Percentiles rank a stretch among this genome's conserved stretches.
These are phyloP conservation scores for Meganola albula DNA, from an alignment of 2,888 invertebrate genomes.

Conservation along the genomic window DNA sequence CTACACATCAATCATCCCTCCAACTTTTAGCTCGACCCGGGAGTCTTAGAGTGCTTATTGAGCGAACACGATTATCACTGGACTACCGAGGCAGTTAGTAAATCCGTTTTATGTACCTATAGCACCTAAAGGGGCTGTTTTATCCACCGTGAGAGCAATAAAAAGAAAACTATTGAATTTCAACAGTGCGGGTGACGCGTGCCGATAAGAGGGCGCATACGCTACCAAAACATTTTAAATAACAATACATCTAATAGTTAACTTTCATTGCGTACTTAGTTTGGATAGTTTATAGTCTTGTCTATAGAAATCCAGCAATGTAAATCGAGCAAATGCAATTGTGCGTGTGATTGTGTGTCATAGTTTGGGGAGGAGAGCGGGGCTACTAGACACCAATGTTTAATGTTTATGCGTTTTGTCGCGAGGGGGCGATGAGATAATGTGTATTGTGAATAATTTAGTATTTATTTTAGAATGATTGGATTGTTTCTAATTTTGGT, in stretches of 20 bases:
- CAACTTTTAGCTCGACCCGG: too few relatives aligned
- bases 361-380: constrained; percentile 12
- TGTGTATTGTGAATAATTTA: constrained; percentile 12
- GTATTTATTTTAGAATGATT: constrained; percentile 6
- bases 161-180: constrained; percentile 29
- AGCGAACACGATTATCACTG: too few relatives aligned
- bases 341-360: constrained; percentile 11
- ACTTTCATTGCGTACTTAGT: constrained; percentile 2
- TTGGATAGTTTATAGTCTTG: background rate
- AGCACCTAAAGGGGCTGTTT: too few relatives aligned
- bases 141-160: constrained; percentile 22
- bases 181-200: constrained; percentile 25
- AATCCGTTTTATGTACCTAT: too few relatives aligned
- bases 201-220: constrained; percentile 35
- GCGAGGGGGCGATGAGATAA: constrained; percentile 21
- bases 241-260: background rate
- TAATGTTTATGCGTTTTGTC: constrained; percentile 40
- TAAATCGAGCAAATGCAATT: constrained; percentile 9
- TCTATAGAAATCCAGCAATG: constrained; percentile 14
- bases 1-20: too few relatives aligned
- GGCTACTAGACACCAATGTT: constrained; percentile 30
- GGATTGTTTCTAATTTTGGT: too few relatives aligned
- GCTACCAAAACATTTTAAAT: constrained; percentile 17
- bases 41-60: too few relatives aligned
- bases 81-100: too few relatives aligned